These are phyloP conservation scores for Xenentodon cancila DNA, from an alignment of 2,797 vertebrate genomes.

Conservation along the genomic window DNA sequence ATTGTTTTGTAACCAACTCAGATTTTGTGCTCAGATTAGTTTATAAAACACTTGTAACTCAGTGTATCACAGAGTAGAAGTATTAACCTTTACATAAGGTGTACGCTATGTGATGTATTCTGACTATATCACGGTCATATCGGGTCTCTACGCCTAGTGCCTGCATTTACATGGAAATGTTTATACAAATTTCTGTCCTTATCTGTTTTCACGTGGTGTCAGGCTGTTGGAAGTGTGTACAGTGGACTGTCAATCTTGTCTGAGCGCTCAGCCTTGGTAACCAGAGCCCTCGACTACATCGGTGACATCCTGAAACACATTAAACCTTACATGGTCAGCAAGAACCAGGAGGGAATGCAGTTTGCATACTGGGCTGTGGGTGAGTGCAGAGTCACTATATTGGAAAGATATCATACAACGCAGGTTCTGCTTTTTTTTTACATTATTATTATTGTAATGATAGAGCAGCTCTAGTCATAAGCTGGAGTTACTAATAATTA, in stretches of 20 bases:
- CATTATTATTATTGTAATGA: neutral
- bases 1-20: neutral
- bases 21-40: too few species aligned
- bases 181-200: conserved; percentile 4
- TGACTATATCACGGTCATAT: neutral
- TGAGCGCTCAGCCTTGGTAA: conserved; percentile 91
- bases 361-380: conserved; percentile 89
- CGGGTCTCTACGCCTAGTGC: neutral
- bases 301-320: conserved; percentile 94
- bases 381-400: conserved; percentile 62
- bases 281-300: conserved; percentile 89
- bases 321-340: conserved; percentile 91
- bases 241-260: conserved; percentile 83
- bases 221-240: conserved; percentile 90
- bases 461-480: neutral
- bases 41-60: too few species aligned
- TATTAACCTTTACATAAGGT: too few species aligned
- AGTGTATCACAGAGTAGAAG: too few species aligned
- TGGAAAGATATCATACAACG: neutral
- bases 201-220: conserved; percentile 21
- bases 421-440: neutral
- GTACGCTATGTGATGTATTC: too few species aligned
- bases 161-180: neutral
- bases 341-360: conserved; percentile 89
- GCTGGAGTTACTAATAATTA: neutral